Evolutionary conservation across 2,888 invertebrate species (phyloP).

Genomic region (Pollenia amentaria): DNA sequence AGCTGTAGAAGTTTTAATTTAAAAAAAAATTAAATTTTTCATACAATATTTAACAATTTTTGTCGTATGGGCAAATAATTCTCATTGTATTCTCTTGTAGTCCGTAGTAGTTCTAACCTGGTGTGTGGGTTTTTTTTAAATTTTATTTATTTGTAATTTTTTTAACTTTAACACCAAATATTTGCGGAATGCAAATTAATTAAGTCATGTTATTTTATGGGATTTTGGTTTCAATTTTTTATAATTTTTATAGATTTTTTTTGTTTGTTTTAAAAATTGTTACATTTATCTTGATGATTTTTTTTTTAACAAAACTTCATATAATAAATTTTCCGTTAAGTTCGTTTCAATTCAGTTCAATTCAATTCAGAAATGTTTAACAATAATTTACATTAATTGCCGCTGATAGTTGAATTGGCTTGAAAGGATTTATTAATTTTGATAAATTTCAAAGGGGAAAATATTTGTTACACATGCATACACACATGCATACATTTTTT

Average conservation of each 20-base stretch:
- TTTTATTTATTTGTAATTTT: slow-evolving; percentile 57
- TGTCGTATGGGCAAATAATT: slow-evolving; percentile 33
- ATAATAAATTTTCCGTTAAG: slow-evolving; percentile 51
- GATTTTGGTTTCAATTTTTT: slow-evolving; percentile 29
- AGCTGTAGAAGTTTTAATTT: slow-evolving; percentile 64
- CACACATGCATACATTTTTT: not conserved
- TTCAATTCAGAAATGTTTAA: slow-evolving; percentile 61
- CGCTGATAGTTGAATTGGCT: slow-evolving; percentile 67
- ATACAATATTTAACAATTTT: slow-evolving; percentile 6
- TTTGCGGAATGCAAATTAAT: slow-evolving; percentile 73
- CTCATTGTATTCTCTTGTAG: slow-evolving; percentile 45
- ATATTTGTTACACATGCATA: slow-evolving; percentile 25
- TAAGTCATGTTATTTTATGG: slow-evolving; percentile 69
- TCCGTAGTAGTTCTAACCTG: slow-evolving; percentile 13
- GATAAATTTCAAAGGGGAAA: slow-evolving; percentile 67
- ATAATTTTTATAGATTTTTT: not conserved
- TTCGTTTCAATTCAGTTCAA: slow-evolving; percentile 36
- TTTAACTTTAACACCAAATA: slow-evolving; percentile 70
- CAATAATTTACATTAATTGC: slow-evolving; percentile 70
- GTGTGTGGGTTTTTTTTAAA: slow-evolving; percentile 57
- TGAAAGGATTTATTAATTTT: slow-evolving; percentile 68
- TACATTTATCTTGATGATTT: slow-evolving; percentile 35
- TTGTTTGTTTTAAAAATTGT: slow-evolving; percentile 22
- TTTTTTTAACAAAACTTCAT: slow-evolving; percentile 1
- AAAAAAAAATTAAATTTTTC: slow-evolving; percentile 41